Evolutionary conservation across 2,797 vertebrate species (phyloP).

Genomic region (Poecilia velifera): DNA sequence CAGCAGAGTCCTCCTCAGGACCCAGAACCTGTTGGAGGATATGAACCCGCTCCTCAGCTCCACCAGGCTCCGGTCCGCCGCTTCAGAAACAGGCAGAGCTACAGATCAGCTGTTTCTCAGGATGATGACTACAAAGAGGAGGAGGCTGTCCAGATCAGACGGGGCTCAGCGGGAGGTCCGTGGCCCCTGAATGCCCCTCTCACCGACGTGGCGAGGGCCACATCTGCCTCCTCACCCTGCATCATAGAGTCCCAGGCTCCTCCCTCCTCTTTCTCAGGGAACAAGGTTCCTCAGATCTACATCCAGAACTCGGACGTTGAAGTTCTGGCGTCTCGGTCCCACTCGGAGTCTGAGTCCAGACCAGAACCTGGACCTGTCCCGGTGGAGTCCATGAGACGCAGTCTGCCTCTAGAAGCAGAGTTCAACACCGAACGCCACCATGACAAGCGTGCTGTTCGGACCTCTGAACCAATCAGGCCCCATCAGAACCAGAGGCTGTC

Average conservation of each 20-base stretch:
- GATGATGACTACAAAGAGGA: conserved; percentile 59
- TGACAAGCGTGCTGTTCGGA: too few species aligned
- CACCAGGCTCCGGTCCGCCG: not conserved
- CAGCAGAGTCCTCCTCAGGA: not conserved
- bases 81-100: conserved; percentile 52
- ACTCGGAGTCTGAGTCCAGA: too few species aligned
- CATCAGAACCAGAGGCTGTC: conserved; percentile 26
- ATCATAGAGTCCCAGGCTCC: conserved; percentile 21
- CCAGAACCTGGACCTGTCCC: not conserved
- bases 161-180: conserved; percentile 14
- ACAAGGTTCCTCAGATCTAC: conserved; percentile 72
- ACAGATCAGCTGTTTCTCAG: conserved; percentile 62
- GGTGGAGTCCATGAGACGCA: conserved; percentile 11
- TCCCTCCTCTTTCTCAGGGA: conserved; percentile 22
- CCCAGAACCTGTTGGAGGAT: conserved; percentile 4
- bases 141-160: conserved; percentile 20
- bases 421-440: not conserved
- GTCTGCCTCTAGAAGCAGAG: conserved; percentile 27
- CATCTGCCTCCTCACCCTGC: conserved; percentile 55
- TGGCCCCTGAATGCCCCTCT: conserved; percentile 30
- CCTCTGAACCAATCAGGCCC: not conserved
- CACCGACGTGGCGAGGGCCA: not conserved
- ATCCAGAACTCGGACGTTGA: conserved; percentile 51
- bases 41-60: not conserved
- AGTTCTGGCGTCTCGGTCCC: not conserved